These are phyloP conservation scores for Coturnix japonica DNA, from an alignment of 2,113 vertebrate species.

Conservation along the genomic window DNA sequence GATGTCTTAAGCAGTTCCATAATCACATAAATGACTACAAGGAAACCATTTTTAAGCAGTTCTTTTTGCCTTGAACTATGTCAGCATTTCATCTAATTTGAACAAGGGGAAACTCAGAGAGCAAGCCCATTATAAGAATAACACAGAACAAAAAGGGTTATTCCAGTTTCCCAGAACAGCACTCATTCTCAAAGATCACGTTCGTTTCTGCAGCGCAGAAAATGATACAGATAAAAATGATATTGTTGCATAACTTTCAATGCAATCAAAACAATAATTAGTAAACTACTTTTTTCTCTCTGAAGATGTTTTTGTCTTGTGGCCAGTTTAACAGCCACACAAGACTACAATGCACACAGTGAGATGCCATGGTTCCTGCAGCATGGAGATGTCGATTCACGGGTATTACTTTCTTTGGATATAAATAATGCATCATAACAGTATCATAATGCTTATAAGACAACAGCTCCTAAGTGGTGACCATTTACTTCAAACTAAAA, in stretches of 20 bases:
- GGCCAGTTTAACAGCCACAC: background rate
- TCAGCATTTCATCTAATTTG: background rate
- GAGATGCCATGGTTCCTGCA: background rate
- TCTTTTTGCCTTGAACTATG: background rate
- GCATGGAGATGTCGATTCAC: background rate
- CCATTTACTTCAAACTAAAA: background rate
- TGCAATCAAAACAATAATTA: background rate
- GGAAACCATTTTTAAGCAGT: background rate
- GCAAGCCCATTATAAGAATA: background rate
- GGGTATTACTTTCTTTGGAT: background rate
- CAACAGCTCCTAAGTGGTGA: background rate
- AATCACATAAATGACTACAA: background rate
- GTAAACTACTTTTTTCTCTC: background rate
- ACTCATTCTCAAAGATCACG: background rate
- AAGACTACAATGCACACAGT: background rate
- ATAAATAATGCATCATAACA: slow-evolving; percentile 30
- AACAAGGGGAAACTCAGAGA: background rate
- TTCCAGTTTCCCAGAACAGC: background rate
- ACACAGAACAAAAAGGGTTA: rapidly evolving
- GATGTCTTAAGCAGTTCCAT: background rate
- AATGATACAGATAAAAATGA: background rate
- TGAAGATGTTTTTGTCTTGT: background rate
- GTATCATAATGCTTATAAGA: background rate
- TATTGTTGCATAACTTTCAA: background rate
- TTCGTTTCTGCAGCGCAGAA: background rate